phyloP scores from a whole-genome alignment of 1,140 invertebrate species.

The Solenopsis invicta region DNA sequence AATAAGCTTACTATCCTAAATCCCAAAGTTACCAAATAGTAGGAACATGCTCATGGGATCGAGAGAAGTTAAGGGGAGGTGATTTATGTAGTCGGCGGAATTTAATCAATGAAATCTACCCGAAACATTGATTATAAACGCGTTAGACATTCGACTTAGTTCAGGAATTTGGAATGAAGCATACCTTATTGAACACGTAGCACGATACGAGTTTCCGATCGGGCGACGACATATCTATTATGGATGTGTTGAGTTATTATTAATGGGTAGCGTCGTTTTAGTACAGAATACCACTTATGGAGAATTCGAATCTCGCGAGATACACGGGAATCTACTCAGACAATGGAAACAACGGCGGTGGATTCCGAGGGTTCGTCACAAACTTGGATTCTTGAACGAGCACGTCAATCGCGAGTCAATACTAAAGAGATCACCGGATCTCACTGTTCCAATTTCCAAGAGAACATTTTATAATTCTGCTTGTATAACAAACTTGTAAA shows the following conservation, averaged over 20 bases:
- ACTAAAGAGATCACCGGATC: not conserved
- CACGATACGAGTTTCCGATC: slow-evolving; percentile 56
- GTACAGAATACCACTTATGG: slow-evolving; percentile 55
- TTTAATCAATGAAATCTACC: slow-evolving; percentile 59
- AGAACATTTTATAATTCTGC: not conserved
- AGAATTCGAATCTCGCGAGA: slow-evolving; percentile 48
- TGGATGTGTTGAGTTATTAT: slow-evolving; percentile 56
- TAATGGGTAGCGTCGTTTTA: slow-evolving; percentile 48
- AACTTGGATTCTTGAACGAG: slow-evolving; percentile 38
- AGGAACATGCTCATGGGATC: slow-evolving; percentile 33
- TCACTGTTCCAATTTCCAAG: not conserved
- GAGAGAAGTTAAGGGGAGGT: slow-evolving; percentile 26
- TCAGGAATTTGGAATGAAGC: slow-evolving; percentile 45
- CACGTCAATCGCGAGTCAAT: slow-evolving; percentile 11
- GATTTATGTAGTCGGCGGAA: slow-evolving; percentile 62
- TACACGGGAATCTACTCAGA: slow-evolving; percentile 60
- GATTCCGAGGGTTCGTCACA: slow-evolving; percentile 23
- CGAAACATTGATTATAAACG: slow-evolving; percentile 62
- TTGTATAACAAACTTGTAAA: not conserved
- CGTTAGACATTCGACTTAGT: slow-evolving; percentile 59
- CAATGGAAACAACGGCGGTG: slow-evolving; percentile 1
- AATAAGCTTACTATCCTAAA: slow-evolving; percentile 27
- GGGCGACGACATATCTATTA: slow-evolving; percentile 55
- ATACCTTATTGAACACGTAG: slow-evolving; percentile 52
- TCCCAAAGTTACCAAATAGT: slow-evolving; percentile 42